A percentile compares a stretch with the other conserved stretches of the same genome.
phyloP scores from a whole-genome alignment of 2,797 vertebrate genomes.

The Poecilia wingei region DNA sequence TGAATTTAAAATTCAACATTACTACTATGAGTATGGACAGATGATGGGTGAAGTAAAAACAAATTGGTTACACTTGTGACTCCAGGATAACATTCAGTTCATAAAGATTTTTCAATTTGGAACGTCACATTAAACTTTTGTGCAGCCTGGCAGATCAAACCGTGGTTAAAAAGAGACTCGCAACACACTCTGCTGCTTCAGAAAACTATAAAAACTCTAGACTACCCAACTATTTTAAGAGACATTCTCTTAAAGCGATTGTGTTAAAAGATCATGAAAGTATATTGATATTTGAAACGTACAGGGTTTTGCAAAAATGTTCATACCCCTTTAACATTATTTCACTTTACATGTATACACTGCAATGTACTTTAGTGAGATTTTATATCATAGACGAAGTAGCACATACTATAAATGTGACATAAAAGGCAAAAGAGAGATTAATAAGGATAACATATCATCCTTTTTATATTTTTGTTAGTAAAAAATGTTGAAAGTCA shows the following conservation, averaged over 20 bases:
- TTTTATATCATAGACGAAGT: neutral
- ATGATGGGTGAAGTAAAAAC: neutral
- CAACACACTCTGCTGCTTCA: neutral
- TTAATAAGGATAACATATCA: neutral
- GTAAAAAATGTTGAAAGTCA: neutral
- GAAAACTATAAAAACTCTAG: neutral
- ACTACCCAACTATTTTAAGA: neutral
- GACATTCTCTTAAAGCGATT: neutral
- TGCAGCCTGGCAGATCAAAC: conserved; percentile 12
- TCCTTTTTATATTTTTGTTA: neutral
- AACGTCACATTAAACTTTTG: neutral
- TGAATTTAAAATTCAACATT: neutral
- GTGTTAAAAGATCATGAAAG: neutral
- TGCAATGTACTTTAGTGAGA: neutral
- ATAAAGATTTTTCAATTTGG: neutral
- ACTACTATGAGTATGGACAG: neutral
- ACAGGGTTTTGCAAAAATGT: neutral
- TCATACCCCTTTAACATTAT: neutral
- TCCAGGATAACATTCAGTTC: neutral
- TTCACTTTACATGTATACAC: neutral
- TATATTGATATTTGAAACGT: neutral
- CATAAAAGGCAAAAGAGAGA: neutral
- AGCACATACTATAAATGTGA: neutral
- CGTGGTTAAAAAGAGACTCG: neutral
- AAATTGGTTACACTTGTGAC: neutral